Evolutionary conservation across 2,797 vertebrate genomes (phyloP).

Genomic region (Mallotus villosus): DNA sequence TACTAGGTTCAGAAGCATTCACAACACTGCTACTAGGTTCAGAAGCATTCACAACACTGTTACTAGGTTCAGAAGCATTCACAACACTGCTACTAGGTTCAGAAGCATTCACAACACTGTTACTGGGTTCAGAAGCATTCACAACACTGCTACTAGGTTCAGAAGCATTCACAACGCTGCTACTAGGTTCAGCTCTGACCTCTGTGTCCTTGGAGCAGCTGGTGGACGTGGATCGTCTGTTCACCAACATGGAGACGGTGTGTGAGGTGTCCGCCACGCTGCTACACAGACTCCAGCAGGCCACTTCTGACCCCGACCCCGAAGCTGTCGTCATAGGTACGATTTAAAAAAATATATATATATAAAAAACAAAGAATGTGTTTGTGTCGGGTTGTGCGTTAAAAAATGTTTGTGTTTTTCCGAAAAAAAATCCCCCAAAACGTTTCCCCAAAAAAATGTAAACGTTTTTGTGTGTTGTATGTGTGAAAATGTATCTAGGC

Average conservation of each 20-base stretch:
- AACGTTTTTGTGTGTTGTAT: too few relatives aligned
- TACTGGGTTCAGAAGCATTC: not conserved
- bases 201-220: conserved; percentile 69
- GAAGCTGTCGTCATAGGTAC: conserved; percentile 88
- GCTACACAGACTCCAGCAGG: conserved; percentile 83
- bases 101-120: not conserved
- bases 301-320: conserved; percentile 83
- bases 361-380: too few relatives aligned
- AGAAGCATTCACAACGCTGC: not conserved
- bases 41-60: not conserved
- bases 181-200: too few relatives aligned
- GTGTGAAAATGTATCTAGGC: too few relatives aligned
- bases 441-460: too few relatives aligned
- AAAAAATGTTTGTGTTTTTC: too few relatives aligned
- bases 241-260: conserved; percentile 94
- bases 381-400: too few relatives aligned
- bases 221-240: conserved; percentile 90
- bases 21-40: too few relatives aligned
- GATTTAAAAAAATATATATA: not conserved
- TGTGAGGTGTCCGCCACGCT: conserved; percentile 87
- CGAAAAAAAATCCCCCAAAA: too few relatives aligned
- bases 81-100: too few relatives aligned
- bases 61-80: not conserved
- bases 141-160: too few relatives aligned
- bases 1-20: not conserved